Percentiles rank a stretch among this genome's conserved stretches.
Evolutionary conservation across 2,888 invertebrate species (phyloP).

Genomic region (Sepioteuthis lessoniana): DNA sequence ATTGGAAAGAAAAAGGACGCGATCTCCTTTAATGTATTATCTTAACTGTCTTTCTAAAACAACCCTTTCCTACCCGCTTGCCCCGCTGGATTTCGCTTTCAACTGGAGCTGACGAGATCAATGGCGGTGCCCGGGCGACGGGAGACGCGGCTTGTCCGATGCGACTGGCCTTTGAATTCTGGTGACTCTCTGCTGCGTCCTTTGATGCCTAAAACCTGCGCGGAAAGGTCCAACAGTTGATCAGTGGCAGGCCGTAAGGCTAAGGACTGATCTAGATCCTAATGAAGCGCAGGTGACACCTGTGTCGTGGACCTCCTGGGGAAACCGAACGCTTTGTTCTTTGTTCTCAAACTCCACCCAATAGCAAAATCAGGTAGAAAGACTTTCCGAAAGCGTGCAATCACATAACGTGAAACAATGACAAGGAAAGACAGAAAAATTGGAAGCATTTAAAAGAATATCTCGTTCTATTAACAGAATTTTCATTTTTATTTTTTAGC

Average conservation of each 20-base stretch:
- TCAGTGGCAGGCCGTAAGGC: conserved; percentile 33
- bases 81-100: neutral
- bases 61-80: conserved; percentile 33
- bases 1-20: neutral
- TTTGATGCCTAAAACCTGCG: neutral
- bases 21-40: neutral
- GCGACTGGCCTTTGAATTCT: neutral
- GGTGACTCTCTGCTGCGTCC: neutral
- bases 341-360: conserved; percentile 1
- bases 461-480: neutral
- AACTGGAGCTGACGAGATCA: neutral
- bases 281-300: conserved; percentile 33
- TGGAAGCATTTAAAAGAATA: neutral
- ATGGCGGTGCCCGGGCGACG: neutral
- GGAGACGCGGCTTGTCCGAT: conserved; percentile 33
- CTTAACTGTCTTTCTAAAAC: conserved; percentile 18
- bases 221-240: conserved; percentile 23
- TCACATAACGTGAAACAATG: neutral
- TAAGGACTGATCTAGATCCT: neutral
- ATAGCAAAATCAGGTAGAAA: neutral
- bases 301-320: neutral
- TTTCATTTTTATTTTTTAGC: neutral
- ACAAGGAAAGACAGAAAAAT: neutral
- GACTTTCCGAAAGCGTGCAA: neutral
- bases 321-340: neutral